A percentile compares a stretch with the other conserved stretches of the same genome.
Conservation (phyloP, 2,113 vertebrate species). For the Erythrocercus mccallii region DNA sequence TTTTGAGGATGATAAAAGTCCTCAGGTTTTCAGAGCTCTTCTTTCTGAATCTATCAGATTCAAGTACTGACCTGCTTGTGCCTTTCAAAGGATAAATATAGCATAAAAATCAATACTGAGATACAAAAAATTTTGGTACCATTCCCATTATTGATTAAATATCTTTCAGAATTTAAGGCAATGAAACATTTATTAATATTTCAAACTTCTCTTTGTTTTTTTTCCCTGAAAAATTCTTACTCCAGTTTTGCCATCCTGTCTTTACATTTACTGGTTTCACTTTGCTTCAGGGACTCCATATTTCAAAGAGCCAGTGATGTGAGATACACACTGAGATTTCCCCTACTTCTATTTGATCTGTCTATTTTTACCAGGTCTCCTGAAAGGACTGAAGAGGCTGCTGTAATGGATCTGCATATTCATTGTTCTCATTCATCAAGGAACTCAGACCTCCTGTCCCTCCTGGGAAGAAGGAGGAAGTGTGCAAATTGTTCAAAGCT, state of each 20-base stretch:
- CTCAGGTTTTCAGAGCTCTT: background rate
- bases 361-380: background rate
- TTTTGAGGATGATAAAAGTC: background rate
- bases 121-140: background rate
- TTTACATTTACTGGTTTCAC: background rate
- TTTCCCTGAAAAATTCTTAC: background rate
- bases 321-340: background rate
- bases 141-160: conserved; percentile 37
- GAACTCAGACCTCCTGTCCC: background rate
- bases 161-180: background rate
- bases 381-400: background rate
- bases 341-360: background rate
- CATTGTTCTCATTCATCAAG: background rate
- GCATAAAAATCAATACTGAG: conserved; percentile 5
- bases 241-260: background rate
- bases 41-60: background rate
- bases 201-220: background rate
- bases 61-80: background rate
- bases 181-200: conserved; percentile 1
- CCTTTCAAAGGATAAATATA: conserved; percentile 15
- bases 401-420: background rate
- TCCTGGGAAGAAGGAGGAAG: background rate
- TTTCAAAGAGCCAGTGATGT: background rate
- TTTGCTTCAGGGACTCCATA: background rate
- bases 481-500: background rate